A percentile compares a stretch with the other conserved stretches of the same genome.
phyloP scores from a whole-genome alignment of 2,113 vertebrate genomes.

The Sander lucioperca region DNA sequence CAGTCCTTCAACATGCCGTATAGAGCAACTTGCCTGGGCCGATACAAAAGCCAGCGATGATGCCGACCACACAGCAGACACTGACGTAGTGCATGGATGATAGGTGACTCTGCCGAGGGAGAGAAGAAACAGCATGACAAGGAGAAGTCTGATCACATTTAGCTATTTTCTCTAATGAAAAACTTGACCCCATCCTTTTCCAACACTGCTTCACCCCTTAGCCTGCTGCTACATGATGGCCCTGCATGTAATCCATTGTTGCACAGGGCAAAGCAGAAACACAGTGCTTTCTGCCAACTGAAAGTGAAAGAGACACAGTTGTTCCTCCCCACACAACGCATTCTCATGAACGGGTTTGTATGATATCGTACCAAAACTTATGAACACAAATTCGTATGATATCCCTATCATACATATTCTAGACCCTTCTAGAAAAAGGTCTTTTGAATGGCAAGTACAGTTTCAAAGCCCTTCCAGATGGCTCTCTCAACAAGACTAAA shows the following conservation, averaged over 20 bases:
- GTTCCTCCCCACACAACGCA: neutral
- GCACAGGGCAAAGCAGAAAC: neutral
- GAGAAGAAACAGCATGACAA: constrained; percentile 11
- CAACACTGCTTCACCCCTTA: neutral
- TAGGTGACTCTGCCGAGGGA: constrained; percentile 75
- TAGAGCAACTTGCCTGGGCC: constrained; percentile 87
- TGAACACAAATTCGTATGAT: too few relatives aligned
- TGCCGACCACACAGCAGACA: constrained; percentile 89
- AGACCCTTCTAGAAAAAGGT: too few relatives aligned
- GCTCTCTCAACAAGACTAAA: too few relatives aligned
- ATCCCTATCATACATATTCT: too few relatives aligned
- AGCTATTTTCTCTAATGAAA: neutral
- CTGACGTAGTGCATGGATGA: constrained; percentile 89
- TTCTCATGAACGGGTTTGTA: too few relatives aligned
- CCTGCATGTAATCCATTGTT: neutral
- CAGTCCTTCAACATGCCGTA: too few relatives aligned
- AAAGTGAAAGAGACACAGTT: neutral
- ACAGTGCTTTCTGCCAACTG: neutral
- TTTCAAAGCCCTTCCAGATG: too few relatives aligned
- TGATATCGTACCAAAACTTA: too few relatives aligned
- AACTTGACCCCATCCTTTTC: neutral
- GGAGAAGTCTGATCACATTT: neutral
- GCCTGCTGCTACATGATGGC: neutral
- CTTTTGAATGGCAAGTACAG: too few relatives aligned
- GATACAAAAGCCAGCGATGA: constrained; percentile 93